Conservation (phyloP, 2,797 vertebrate species). For the Carcharodon carcharias region DNA sequence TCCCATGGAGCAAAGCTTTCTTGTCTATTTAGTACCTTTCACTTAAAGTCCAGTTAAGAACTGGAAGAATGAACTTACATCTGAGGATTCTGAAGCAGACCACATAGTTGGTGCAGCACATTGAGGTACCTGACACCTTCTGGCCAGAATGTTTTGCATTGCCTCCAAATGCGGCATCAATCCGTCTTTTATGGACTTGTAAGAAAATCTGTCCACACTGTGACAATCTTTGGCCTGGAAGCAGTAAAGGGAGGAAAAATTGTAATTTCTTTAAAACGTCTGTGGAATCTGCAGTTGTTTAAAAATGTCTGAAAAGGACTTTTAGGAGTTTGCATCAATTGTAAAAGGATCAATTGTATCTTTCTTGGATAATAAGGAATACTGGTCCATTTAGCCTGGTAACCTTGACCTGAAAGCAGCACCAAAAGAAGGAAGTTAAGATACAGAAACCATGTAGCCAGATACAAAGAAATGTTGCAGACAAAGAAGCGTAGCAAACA, state of each 20-base stretch:
- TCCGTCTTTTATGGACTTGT: not conserved
- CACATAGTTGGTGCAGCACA: not conserved
- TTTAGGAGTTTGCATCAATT: not conserved
- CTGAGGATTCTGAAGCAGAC: not conserved
- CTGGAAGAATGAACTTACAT: not conserved
- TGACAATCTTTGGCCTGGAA: too few species aligned
- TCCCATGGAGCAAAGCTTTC: not conserved
- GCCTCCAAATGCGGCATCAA: not conserved
- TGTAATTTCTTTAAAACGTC: too few species aligned
- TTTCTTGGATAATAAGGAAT: not conserved
- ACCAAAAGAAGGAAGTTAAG: not conserved
- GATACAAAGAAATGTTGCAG: not conserved
- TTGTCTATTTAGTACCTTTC: not conserved
- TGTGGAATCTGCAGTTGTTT: not conserved
- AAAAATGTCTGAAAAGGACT: not conserved
- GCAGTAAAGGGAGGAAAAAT: too few species aligned
- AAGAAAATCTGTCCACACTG: not conserved
- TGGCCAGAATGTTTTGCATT: not conserved
- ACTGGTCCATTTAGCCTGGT: not conserved
- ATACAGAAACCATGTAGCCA: not conserved
- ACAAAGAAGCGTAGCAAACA: too few species aligned
- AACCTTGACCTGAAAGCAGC: not conserved
- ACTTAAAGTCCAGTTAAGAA: not conserved
- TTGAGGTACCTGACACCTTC: too few species aligned
- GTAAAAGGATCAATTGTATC: not conserved